Evolutionary conservation across 2,888 invertebrate species (phyloP).

Genomic region (Drosophila putrida): DNA sequence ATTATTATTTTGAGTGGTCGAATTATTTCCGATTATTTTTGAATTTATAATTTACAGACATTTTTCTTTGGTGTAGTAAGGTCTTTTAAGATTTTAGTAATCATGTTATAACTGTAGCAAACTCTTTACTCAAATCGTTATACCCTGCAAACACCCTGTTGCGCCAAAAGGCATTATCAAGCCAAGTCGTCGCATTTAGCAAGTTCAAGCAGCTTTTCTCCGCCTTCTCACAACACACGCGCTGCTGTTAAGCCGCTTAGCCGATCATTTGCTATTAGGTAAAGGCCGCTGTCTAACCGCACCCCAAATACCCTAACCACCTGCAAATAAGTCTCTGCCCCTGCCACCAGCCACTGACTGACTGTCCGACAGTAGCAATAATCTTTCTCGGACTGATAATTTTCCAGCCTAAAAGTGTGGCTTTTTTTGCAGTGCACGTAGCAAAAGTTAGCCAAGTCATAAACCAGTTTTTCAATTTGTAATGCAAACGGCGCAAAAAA

Average conservation of each 20-base stretch:
- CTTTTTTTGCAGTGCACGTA: conserved; percentile 69
- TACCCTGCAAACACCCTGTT: not conserved
- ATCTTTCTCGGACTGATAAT: conserved; percentile 49
- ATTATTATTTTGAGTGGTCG: too few species aligned
- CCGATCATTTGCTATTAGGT: conserved; percentile 52
- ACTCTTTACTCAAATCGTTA: not conserved
- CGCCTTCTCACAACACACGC: not conserved
- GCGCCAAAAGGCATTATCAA: conserved; percentile 11
- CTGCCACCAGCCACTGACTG: not conserved
- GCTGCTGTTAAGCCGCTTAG: conserved; percentile 54
- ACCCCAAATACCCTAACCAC: conserved; percentile 30
- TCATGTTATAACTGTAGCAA: not conserved
- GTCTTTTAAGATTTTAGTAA: too few species aligned
- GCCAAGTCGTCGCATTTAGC: conserved; percentile 26
- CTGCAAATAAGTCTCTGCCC: not conserved
- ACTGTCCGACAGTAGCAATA: conserved; percentile 9
- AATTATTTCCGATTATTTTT: too few species aligned
- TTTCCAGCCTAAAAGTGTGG: conserved; percentile 72
- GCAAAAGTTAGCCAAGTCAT: conserved; percentile 75
- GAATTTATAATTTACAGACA: too few species aligned
- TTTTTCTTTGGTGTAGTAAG: too few species aligned
- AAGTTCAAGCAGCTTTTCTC: conserved; percentile 10
- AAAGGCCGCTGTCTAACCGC: conserved; percentile 32
- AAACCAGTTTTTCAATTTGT: conserved; percentile 74
- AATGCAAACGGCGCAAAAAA: conserved; percentile 48